phyloP scores from a whole-genome alignment of 2,797 vertebrate genomes.

The Tenualosa ilisha region DNA sequence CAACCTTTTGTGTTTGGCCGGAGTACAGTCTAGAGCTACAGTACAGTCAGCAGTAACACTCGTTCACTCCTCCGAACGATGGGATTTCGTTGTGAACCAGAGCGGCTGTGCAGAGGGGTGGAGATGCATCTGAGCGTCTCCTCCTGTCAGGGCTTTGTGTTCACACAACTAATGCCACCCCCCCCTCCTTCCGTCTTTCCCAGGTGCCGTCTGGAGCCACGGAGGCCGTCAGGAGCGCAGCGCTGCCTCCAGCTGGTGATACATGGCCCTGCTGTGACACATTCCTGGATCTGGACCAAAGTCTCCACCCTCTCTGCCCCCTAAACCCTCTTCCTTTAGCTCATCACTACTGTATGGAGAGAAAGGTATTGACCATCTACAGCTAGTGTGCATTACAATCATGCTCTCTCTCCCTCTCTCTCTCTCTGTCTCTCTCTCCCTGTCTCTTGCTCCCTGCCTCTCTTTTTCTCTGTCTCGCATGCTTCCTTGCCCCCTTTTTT shows the following conservation, averaged over 20 bases:
- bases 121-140: conserved; percentile 13
- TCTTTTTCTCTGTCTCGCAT: not conserved
- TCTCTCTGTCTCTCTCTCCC: not conserved
- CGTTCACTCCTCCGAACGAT: not conserved
- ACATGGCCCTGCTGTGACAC: conserved; percentile 46
- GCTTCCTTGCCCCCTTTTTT: not conserved
- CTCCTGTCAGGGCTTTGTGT: conserved; percentile 34
- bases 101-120: not conserved
- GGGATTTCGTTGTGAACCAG: not conserved
- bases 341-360: not conserved
- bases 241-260: conserved; percentile 45
- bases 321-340: conserved; percentile 5
- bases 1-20: not conserved
- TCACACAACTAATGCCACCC: not conserved
- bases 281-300: conserved; percentile 52
- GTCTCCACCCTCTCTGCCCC: conserved; percentile 25
- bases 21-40: not conserved
- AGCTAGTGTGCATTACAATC: not conserved
- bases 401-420: not conserved
- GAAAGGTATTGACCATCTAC: not conserved
- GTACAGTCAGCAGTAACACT: not conserved
- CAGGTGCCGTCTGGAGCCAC: conserved; percentile 52
- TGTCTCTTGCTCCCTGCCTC: not conserved
- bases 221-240: conserved; percentile 42
- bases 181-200: conserved; percentile 37